Conservation (phyloP, 1,140 invertebrate genomes). For the Microvelia longipes region DNA sequence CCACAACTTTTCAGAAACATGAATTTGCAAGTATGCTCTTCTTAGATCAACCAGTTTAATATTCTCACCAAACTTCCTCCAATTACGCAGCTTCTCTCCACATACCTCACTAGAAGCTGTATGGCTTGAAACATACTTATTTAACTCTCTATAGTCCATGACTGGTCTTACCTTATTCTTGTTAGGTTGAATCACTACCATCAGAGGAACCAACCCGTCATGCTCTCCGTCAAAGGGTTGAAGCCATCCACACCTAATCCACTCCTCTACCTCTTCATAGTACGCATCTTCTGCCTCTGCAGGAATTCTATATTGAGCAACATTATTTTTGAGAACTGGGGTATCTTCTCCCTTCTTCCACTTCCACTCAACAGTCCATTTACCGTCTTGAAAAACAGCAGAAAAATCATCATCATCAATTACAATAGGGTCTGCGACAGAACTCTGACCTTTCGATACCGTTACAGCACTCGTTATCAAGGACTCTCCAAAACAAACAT, state of each 20-base stretch:
- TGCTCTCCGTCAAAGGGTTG: background rate
- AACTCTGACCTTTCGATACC: background rate
- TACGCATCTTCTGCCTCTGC: background rate
- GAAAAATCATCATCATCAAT: background rate
- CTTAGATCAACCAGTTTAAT: background rate
- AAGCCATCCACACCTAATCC: background rate
- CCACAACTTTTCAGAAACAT: slow-evolving; percentile 2
- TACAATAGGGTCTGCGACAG: background rate
- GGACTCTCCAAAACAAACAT: background rate
- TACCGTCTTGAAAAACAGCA: background rate
- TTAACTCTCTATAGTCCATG: background rate
- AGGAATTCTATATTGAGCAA: background rate
- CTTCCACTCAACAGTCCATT: background rate
- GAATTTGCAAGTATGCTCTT: background rate
- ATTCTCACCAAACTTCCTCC: background rate
- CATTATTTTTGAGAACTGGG: background rate
- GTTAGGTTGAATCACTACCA: background rate
- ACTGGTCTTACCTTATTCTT: slow-evolving; percentile 4
- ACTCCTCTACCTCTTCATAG: background rate
- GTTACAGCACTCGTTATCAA: background rate
- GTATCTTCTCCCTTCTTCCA: background rate
- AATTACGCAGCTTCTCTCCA: background rate
- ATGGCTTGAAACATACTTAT: background rate
- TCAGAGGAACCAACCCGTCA: background rate
- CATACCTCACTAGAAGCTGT: background rate